Conservation (phyloP, 2,797 vertebrate species). For the Oreonectes daqikongensis region DNA sequence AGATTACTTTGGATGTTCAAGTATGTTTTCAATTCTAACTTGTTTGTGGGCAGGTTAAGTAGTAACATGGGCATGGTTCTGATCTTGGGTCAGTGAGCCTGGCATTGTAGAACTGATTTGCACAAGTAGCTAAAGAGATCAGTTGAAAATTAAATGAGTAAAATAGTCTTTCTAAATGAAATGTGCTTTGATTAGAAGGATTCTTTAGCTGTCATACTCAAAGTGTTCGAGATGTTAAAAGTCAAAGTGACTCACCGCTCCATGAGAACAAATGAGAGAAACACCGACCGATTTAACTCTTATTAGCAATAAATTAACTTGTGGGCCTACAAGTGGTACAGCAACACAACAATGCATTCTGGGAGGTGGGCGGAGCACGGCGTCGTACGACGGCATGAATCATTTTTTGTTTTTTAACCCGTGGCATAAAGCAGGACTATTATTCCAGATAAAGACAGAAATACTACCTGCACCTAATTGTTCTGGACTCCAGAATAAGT, state of each 20-base stretch:
- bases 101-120: neutral
- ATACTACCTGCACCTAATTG: conserved; percentile 56
- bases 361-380: neutral
- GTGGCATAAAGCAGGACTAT: conserved; percentile 43
- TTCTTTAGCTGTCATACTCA: neutral
- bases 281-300: neutral
- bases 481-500: conserved; percentile 47
- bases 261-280: conserved; percentile 1
- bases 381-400: neutral
- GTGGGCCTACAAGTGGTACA: no score
- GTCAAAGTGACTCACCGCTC: conserved; percentile 8
- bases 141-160: no score
- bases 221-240: neutral
- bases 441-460: conserved; percentile 57
- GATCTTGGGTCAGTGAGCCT: neutral
- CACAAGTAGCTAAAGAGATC: no score
- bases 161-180: no score
- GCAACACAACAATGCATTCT: neutral
- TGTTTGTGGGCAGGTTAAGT: neutral
- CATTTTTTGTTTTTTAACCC: neutral
- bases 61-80: neutral
- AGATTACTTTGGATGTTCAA: neutral
- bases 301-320: neutral
- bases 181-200: neutral
- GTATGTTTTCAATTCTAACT: neutral